These are phyloP conservation scores for Argentina silus DNA, from an alignment of 2,797 vertebrate genomes.

Conservation along the genomic window DNA sequence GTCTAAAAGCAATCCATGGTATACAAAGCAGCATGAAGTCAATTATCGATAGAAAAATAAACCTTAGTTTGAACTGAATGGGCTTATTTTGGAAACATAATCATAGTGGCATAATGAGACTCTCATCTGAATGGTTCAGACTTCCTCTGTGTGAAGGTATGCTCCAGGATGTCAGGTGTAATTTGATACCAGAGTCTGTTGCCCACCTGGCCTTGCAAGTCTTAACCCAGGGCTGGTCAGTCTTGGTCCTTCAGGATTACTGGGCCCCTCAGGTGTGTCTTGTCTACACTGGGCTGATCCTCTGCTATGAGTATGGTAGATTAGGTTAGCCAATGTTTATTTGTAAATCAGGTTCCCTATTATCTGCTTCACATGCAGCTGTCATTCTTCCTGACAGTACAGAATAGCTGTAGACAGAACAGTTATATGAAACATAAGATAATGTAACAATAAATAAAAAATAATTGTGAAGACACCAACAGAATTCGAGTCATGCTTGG, in stretches of 20 bases:
- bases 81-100: not conserved
- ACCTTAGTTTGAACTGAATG: too few relatives aligned
- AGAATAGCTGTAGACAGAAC: too few relatives aligned
- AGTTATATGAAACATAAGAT: too few relatives aligned
- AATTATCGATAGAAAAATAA: too few relatives aligned
- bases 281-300: not conserved
- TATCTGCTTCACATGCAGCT: too few relatives aligned
- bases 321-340: not conserved
- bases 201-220: not conserved
- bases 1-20: not conserved
- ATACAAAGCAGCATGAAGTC: too few relatives aligned
- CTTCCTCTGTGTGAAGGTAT: not conserved
- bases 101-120: not conserved
- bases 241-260: not conserved
- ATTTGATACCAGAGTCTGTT: not conserved
- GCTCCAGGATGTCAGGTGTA: not conserved
- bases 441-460: too few relatives aligned
- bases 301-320: not conserved
- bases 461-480: too few relatives aligned
- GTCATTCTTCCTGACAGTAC: too few relatives aligned
- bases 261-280: not conserved
- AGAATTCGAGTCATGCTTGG: too few relatives aligned
- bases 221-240: not conserved
- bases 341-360: too few relatives aligned
- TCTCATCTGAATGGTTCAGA: not conserved